Evolutionary conservation across 2,888 invertebrate genomes (phyloP).

Genomic region (Diadegma fenestrale): DNA sequence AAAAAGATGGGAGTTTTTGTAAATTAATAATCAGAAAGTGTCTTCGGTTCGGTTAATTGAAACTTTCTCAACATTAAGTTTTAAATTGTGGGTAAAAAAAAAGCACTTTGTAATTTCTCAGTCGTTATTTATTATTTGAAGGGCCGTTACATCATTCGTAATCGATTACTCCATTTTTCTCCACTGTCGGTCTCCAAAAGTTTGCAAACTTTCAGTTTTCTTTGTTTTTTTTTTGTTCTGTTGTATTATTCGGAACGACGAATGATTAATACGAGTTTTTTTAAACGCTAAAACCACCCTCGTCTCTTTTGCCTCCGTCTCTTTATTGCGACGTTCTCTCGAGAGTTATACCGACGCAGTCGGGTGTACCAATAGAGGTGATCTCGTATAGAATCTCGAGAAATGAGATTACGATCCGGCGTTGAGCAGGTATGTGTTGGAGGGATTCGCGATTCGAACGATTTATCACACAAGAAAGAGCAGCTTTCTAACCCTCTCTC

Average conservation of each 20-base stretch:
- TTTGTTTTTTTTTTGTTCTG: neutral
- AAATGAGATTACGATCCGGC: conserved; percentile 72
- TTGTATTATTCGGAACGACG: neutral
- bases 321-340: conserved; percentile 38
- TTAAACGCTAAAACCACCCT: conserved; percentile 18
- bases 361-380: conserved; percentile 23
- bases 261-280: conserved; percentile 28
- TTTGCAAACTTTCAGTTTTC: conserved; percentile 14
- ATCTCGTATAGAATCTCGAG: conserved; percentile 44
- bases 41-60: neutral
- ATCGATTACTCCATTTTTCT: conserved; percentile 21
- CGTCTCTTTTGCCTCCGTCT: neutral
- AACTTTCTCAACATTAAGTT: neutral
- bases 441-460: conserved; percentile 72
- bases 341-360: conserved; percentile 26
- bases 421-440: conserved; percentile 55
- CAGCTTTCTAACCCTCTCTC: conserved; percentile 3
- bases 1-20: neutral
- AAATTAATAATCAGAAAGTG: neutral
- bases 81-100: neutral
- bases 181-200: neutral
- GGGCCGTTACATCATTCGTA: neutral
- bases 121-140: neutral
- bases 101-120: neutral
- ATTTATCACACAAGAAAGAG: conserved; percentile 74